Conservation (phyloP, 2,888 invertebrate species). For the Steinernema carpocapsae region DNA sequence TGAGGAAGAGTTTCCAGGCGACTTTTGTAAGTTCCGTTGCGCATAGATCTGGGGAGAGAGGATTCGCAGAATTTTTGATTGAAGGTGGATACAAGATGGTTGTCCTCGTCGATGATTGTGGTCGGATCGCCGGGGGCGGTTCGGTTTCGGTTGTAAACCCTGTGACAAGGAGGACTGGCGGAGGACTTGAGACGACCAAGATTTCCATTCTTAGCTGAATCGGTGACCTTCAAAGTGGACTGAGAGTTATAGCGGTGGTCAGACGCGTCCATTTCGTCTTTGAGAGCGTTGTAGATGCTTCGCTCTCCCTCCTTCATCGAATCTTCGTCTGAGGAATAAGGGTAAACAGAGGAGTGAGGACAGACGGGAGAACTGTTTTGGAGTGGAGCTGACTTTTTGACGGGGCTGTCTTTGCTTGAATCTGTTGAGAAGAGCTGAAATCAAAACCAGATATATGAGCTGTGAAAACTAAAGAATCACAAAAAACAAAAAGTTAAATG, state of each 20-base stretch:
- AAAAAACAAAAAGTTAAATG: too few species aligned
- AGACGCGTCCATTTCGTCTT: constrained; percentile 1
- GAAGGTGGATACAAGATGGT: constrained; percentile 5
- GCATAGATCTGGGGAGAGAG: not conserved
- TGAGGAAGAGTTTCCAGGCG: constrained; percentile 23
- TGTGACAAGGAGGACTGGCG: constrained; percentile 22
- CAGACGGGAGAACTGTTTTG: not conserved
- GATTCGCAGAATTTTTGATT: constrained; percentile 25
- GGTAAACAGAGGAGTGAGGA: not conserved
- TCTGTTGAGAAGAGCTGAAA: constrained; percentile 21
- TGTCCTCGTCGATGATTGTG: constrained; percentile 21
- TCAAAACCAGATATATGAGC: too few species aligned
- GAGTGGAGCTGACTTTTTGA: not conserved
- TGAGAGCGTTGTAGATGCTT: constrained; percentile 17
- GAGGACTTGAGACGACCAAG: constrained; percentile 9
- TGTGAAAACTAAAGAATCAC: too few species aligned
- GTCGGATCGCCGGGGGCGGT: constrained; percentile 16
- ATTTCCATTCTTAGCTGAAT: constrained; percentile 8
- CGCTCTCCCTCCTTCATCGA: constrained; percentile 12
- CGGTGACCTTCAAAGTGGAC: constrained; percentile 18
- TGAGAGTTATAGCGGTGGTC: constrained; percentile 26
- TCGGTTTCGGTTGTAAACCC: constrained; percentile 20
- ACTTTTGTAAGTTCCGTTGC: constrained; percentile 26
- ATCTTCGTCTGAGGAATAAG: constrained; percentile 12
- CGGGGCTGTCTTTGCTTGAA: not conserved